Conservation (phyloP, 2,797 vertebrate genomes). For the Carcharodon carcharias region DNA sequence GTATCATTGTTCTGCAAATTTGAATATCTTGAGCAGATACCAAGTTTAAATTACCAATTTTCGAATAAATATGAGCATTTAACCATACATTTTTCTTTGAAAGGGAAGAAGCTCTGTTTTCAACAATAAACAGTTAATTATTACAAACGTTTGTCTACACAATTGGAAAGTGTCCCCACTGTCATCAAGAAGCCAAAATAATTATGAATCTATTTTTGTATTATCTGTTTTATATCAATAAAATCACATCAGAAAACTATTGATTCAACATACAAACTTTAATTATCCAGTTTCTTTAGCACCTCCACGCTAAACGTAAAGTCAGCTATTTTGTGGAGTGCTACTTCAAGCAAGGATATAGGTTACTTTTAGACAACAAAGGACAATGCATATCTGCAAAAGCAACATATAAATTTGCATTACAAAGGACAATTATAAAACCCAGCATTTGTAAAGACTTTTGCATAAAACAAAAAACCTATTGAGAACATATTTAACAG, state of each 20-base stretch:
- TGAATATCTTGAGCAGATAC: background rate
- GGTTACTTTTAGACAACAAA: background rate
- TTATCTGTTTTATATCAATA: background rate
- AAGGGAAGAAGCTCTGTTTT: background rate
- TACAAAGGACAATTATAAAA: background rate
- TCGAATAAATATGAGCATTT: background rate
- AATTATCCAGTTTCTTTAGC: background rate
- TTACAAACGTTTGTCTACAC: background rate
- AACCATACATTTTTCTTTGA: background rate
- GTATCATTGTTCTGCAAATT: background rate
- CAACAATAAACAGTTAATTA: background rate
- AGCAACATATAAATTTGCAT: background rate
- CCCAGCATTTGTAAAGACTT: background rate
- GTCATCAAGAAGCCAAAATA: background rate
- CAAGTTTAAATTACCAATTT: background rate
- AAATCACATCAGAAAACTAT: background rate
- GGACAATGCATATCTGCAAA: background rate
- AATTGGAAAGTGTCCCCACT: background rate
- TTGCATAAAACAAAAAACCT: background rate
- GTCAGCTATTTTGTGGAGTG: background rate
- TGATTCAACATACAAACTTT: background rate
- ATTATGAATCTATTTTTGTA: background rate
- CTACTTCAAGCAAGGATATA: conserved; percentile 2
- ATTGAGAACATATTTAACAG: background rate
- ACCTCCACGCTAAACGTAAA: background rate